Percentiles rank a stretch among this genome's conserved stretches.
These are phyloP conservation scores for Nicator chloris DNA, from an alignment of 2,113 vertebrate species.

Conservation along the genomic window DNA sequence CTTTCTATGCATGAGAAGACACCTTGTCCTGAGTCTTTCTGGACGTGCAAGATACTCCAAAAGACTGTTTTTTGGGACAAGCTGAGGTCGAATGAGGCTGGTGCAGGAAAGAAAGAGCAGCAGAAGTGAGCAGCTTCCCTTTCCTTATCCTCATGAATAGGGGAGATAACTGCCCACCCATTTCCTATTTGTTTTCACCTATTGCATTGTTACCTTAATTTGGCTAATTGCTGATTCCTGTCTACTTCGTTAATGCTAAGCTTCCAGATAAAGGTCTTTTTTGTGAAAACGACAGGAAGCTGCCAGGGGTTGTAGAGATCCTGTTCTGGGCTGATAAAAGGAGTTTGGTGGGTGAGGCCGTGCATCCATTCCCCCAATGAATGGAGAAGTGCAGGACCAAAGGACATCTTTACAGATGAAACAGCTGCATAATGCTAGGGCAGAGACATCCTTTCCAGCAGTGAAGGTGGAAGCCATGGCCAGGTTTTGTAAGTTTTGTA, in stretches of 20 bases:
- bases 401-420: background rate
- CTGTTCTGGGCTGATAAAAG: background rate
- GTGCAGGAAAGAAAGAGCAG: background rate
- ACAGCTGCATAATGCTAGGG: background rate
- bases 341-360: background rate
- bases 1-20: background rate
- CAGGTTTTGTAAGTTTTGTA: background rate
- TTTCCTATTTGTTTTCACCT: background rate
- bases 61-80: background rate
- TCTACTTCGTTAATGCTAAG: background rate
- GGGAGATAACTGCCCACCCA: background rate
- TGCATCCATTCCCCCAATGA: background rate
- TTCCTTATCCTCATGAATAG: background rate
- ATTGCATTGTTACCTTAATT: background rate
- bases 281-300: background rate
- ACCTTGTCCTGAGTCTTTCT: background rate
- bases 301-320: background rate
- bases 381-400: background rate
- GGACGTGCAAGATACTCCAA: background rate
- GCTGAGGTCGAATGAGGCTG: accelerated
- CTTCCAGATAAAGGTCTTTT: background rate
- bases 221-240: background rate
- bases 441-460: background rate
- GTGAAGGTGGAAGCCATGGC: background rate
- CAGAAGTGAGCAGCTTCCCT: background rate